Conservation (phyloP, 2,888 invertebrate species). For the Opisthograptis luteolata region DNA sequence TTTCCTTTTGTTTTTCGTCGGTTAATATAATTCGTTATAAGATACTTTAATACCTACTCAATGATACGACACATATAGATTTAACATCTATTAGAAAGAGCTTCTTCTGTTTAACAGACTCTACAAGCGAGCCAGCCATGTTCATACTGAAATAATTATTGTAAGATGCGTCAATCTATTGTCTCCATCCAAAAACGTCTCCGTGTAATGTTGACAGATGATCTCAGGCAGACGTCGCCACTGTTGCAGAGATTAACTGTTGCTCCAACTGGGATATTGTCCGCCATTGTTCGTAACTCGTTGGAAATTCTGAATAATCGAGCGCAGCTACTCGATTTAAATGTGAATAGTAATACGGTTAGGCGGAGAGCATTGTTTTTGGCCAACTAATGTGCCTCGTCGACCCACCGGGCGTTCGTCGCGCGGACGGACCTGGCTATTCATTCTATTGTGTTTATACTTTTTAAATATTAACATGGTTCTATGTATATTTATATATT, state of each 20-base stretch:
- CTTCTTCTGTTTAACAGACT: constrained; percentile 2
- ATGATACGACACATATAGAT: no score
- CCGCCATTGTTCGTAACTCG: constrained; percentile 67
- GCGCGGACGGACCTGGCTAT: neutral
- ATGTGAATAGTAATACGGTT: constrained; percentile 81
- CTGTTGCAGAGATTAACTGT: constrained; percentile 77
- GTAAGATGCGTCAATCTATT: constrained; percentile 38
- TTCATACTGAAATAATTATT: constrained; percentile 13
- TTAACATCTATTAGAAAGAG: no score
- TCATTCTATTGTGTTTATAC: neutral
- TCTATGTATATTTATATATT: no score
- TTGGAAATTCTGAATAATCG: constrained; percentile 78
- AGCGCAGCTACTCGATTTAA: constrained; percentile 80
- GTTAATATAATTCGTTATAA: no score
- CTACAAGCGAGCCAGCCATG: constrained; percentile 10
- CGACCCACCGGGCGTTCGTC: constrained; percentile 31
- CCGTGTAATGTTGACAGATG: constrained; percentile 76
- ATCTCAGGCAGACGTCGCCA: constrained; percentile 73
- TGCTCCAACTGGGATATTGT: constrained; percentile 80
- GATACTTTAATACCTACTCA: no score
- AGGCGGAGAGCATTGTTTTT: constrained; percentile 69
- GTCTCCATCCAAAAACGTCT: constrained; percentile 61
- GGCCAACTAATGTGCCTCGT: constrained; percentile 56
- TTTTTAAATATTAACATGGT: constrained; percentile 11
- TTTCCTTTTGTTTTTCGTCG: no score